phyloP scores from a whole-genome alignment of 2,888 invertebrate species.

The Copidosoma aretas region DNA sequence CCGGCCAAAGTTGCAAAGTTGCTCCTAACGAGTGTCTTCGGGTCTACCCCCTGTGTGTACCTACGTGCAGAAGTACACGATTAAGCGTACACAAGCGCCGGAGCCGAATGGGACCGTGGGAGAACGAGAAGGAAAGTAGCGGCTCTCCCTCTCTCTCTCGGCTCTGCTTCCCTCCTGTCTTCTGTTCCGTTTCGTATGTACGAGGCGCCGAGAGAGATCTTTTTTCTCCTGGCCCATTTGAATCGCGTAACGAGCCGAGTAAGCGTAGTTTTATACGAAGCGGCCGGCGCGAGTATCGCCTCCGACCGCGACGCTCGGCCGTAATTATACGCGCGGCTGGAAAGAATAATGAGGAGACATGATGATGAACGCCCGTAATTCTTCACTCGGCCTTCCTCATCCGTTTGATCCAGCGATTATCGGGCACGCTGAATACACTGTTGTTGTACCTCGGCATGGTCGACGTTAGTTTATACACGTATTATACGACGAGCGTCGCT shows the following conservation, averaged over 20 bases:
- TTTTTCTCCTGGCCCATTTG: too few species aligned
- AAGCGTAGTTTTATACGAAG: background rate
- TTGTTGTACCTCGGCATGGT: too few species aligned
- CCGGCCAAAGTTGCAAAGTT: background rate
- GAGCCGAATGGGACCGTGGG: constrained; percentile 28
- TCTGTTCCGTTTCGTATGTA: too few species aligned
- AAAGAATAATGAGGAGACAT: background rate
- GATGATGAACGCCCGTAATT: constrained; percentile 1
- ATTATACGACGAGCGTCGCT: too few species aligned
- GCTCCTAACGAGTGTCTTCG: constrained; percentile 28
- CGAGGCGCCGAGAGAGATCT: background rate
- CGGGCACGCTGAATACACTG: background rate
- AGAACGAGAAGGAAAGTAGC: constrained; percentile 7
- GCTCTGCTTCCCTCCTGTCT: too few species aligned
- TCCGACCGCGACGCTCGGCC: background rate
- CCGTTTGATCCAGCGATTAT: background rate
- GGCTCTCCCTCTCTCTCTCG: too few species aligned
- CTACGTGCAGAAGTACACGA: constrained; percentile 1
- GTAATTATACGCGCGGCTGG: background rate
- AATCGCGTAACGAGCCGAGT: background rate
- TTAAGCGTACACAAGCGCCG: constrained; percentile 29
- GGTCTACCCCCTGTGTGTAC: too few species aligned
- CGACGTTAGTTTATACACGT: too few species aligned
- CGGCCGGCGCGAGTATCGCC: background rate
- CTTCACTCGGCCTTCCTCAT: background rate